A percentile compares a stretch with the other conserved stretches of the same genome.
phyloP scores from a whole-genome alignment of 1,140 invertebrate genomes.

The Scaptomyza hsui region DNA sequence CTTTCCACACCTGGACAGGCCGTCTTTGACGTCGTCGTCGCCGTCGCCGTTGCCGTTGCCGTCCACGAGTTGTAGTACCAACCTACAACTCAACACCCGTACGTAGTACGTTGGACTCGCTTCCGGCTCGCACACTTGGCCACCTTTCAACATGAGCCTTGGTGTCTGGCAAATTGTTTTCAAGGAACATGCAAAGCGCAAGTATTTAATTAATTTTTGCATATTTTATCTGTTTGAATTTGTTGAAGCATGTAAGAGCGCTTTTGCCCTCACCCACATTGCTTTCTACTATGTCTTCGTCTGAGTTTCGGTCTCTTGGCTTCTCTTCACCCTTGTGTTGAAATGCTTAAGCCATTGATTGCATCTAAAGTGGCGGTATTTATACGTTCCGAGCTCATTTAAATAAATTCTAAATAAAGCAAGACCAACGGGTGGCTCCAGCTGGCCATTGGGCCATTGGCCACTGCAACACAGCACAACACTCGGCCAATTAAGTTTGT shows the following conservation, averaged over 20 bases:
- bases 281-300: not conserved
- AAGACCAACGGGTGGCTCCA: conserved; percentile 36
- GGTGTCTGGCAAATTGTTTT: conserved; percentile 82
- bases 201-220: conserved; percentile 83
- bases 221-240: conserved; percentile 83
- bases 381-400: conserved; percentile 76
- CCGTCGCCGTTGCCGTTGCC: conserved; percentile 48
- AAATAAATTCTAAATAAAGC: conserved; percentile 82
- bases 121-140: conserved; percentile 56
- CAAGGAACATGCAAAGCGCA: conserved; percentile 82
- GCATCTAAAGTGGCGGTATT: conserved; percentile 80
- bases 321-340: conserved; percentile 64
- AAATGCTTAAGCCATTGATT: conserved; percentile 81
- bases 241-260: conserved; percentile 78
- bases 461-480: conserved; percentile 22
- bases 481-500: conserved; percentile 60
- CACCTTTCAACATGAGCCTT: conserved; percentile 79
- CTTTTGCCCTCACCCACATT: conserved; percentile 8
- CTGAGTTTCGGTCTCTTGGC: conserved; percentile 25
- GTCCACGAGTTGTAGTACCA: conserved; percentile 61
- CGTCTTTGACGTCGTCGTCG: conserved; percentile 38
- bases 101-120: conserved; percentile 26
- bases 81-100: conserved; percentile 47
- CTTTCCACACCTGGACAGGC: conserved; percentile 78
- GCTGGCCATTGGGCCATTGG: conserved; percentile 21